Conservation (phyloP, 2,797 vertebrate species). For the Phrynocephalus forsythii region DNA sequence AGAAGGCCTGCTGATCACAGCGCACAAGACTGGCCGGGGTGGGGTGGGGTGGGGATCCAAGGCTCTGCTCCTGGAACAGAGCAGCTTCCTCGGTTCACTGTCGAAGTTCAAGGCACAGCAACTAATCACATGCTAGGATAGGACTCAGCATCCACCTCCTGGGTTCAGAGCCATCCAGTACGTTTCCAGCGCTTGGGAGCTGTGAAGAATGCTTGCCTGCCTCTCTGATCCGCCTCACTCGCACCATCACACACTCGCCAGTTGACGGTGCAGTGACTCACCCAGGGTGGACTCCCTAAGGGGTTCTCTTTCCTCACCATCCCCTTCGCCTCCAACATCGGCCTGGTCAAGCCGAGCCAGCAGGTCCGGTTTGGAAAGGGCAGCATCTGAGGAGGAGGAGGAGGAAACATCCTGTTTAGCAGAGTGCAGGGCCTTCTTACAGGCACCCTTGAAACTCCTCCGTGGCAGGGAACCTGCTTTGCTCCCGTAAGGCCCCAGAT, state of each 20-base stretch:
- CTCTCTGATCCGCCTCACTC: not conserved
- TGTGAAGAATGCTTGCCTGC: no score
- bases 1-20: not conserved
- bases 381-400: constrained; percentile 63
- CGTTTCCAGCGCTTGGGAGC: no score
- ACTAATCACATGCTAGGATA: not conserved
- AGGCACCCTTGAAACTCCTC: no score
- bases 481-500: no score
- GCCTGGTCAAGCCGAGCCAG: constrained; percentile 79
- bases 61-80: no score
- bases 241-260: fast-evolving
- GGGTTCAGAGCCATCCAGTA: no score
- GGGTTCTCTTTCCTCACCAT: constrained; percentile 65
- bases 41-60: no score
- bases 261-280: constrained; percentile 19
- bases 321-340: constrained; percentile 64
- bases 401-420: fast-evolving
- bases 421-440: no score
- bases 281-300: constrained; percentile 68
- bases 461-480: no score
- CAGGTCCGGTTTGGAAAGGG: constrained; percentile 79
- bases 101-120: not conserved
- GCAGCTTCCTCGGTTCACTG: no score
- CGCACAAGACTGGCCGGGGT: no score
- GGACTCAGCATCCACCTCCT: no score